Percentiles rank a stretch among this genome's conserved stretches.
phyloP scores from a whole-genome alignment of 2,797 vertebrate genomes.

The Poeciliopsis infans region DNA sequence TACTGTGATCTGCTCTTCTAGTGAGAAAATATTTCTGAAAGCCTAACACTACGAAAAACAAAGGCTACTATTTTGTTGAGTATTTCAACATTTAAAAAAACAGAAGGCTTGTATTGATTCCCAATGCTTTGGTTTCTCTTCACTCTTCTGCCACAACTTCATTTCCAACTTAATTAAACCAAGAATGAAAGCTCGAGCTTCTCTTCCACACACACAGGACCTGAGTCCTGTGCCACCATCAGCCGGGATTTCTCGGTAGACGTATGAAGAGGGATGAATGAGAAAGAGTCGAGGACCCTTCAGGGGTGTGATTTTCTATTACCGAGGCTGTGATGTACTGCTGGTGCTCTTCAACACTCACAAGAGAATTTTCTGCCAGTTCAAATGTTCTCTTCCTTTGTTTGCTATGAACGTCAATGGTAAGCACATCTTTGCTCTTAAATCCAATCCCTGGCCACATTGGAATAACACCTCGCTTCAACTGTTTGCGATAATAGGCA shows the following conservation, averaged over 20 bases:
- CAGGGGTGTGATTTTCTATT: slow-evolving; percentile 69
- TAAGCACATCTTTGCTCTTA: background rate
- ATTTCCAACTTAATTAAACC: slow-evolving; percentile 7
- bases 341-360: slow-evolving; percentile 26
- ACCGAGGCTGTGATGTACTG: slow-evolving; percentile 69
- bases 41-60: background rate
- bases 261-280: slow-evolving; percentile 48
- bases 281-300: slow-evolving; percentile 63
- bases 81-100: background rate
- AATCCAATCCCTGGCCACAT: background rate
- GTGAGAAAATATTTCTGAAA: background rate
- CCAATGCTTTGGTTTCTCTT: background rate
- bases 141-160: background rate
- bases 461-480: background rate
- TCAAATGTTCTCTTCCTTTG: slow-evolving; percentile 17
- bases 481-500: background rate
- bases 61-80: background rate
- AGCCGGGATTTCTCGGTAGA: slow-evolving; percentile 35
- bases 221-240: slow-evolving; percentile 11
- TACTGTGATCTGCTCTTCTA: background rate
- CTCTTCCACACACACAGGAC: slow-evolving; percentile 12
- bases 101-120: background rate
- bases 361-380: background rate
- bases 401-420: background rate
- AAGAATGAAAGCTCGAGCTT: background rate